Evolutionary conservation across 2,888 invertebrate genomes (phyloP), one percentile per base, ranked within the genome.

Genomic region (Ophraella communa): DNA sequence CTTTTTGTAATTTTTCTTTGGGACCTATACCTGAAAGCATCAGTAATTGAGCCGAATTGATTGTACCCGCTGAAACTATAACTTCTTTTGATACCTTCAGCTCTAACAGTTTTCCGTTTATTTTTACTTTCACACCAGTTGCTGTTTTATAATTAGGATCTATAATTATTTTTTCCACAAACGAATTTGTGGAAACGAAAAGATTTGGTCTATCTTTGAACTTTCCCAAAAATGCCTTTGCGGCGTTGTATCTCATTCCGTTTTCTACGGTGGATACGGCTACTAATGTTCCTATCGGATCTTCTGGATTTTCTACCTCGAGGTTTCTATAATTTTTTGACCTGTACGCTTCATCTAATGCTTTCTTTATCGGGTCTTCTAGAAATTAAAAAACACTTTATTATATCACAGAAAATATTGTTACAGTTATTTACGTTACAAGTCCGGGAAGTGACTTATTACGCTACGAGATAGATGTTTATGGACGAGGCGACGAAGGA

Each of bases 161-260:
- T 21, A 89, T 81, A 3, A 86, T 76, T 0, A 90, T 76, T 71
- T 84, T 84, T 3, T 84, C 85, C 0, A 85, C 90, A 33, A 83
- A 81, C 0, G 88, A 83, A 42, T 86, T 82, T 66, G 86, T 86
- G n/a, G 87, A 83, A 0, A 90, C 83, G 65, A 85, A 84, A 0
- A 91, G 76, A 77, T 91, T 91, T 4, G 79, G 74, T 3, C 87
- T 78, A 11, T 86, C 77, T 30, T 84, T 82, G 0, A 81, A 47
- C 79, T 82, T 72, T 83, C 84, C 55, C 3, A 94, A 79, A 77
- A 90, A 94, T 0, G 89, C 92, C 82, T 92, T 94, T 5, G 91
- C 90, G 1, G 92, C 79, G 68, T 83, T 85, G 11, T 81, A 77
- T 30, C 83, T 73, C 3, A 79, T 77, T 73, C 84, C 76, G 76